Base-by-base conservation (phyloP, 2,797 vertebrate genomes). In the Trachops cirrhosus region DNA sequence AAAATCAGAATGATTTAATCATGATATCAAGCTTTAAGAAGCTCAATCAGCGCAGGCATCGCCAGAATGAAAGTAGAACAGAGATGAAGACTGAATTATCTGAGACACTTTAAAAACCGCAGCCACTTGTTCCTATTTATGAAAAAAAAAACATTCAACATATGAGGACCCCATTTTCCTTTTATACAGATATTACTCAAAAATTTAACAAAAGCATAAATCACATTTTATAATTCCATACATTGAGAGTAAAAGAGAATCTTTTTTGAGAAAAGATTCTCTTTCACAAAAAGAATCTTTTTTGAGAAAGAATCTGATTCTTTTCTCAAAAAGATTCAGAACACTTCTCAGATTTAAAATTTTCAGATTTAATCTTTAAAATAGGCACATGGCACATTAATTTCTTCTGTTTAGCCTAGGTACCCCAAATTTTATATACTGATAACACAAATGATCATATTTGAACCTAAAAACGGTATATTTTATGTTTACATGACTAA, bases 21-120 rank as follows among this genome's bases (percentile, higher is more conserved):
- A 93, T 95, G 96, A 97, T 96, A 97, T 97, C 97, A 98, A 84
- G 97, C 91, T 97, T 67, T 86, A 96, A 97, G 95, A 97, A 0
- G 95, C 96, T 96, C 71, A 3, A 29, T 67, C 93, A 95, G 95
- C 82, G 88, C 24, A n/a, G 86, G 91, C 75, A 92, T 95, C 80
- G 57, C 73, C 71, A 84, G 37, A 32, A 96, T 57, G 96, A 95
- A 90, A 87, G 96, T 8, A 68, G 57, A 83, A 91, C 75, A 84
- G 90, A 79, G 93, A 32, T 32, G 37, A 86, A 95, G 68, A 39
- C 29, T 82, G 94, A 14, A 86, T 79, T 89, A 37, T n/a, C 44
- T 70, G 83, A 94, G 70, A 77, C 41, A 39, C 75, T 67, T 50
- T 22, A 77, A 62, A 95, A 93, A 95, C 57, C 6, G 0, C 21